Conservation (phyloP, 2,797 vertebrate genomes). For the Lagodon rhomboides region DNA sequence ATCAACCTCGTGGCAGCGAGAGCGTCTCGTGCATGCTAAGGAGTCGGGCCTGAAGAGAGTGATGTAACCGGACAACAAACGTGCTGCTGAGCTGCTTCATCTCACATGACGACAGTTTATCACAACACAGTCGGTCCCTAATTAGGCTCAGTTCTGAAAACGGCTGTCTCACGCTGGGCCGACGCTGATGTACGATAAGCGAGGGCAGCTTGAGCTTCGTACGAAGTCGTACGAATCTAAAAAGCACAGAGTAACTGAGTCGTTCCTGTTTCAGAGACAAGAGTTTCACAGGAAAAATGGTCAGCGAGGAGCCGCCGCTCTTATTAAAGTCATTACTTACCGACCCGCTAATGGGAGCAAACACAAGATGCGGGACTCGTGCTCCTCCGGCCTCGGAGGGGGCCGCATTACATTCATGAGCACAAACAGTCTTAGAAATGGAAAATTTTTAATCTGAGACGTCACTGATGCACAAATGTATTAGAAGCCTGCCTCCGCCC, state of each 20-base stretch:
- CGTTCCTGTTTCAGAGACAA: background rate
- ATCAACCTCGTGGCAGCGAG: conserved; percentile 42
- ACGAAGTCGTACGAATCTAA: background rate
- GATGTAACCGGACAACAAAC: conserved; percentile 75
- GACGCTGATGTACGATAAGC: conserved; percentile 46
- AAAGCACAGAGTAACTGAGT: conserved; percentile 1
- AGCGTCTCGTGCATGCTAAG: conserved; percentile 71
- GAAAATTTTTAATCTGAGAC: conserved; percentile 13
- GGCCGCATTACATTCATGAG: background rate
- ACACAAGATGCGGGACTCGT: background rate
- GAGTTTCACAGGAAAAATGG: background rate
- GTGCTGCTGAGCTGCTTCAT: conserved; percentile 42
- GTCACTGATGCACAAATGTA: conserved; percentile 28
- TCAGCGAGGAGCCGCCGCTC: conserved; percentile 4
- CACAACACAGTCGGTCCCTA: conserved; percentile 58
- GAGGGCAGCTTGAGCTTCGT: background rate
- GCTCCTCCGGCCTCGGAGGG: background rate
- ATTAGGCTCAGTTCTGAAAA: conserved; percentile 69
- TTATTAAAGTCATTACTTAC: conserved; percentile 33
- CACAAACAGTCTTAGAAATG: background rate
- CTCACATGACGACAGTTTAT: conserved; percentile 61
- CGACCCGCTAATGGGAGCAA: background rate
- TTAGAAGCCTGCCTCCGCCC: conserved; percentile 19
- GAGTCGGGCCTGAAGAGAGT: conserved; percentile 55
- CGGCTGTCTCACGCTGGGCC: conserved; percentile 23